Evolutionary conservation across 2,113 vertebrate genomes (phyloP).

Genomic region (Pachycephala philippinensis): DNA sequence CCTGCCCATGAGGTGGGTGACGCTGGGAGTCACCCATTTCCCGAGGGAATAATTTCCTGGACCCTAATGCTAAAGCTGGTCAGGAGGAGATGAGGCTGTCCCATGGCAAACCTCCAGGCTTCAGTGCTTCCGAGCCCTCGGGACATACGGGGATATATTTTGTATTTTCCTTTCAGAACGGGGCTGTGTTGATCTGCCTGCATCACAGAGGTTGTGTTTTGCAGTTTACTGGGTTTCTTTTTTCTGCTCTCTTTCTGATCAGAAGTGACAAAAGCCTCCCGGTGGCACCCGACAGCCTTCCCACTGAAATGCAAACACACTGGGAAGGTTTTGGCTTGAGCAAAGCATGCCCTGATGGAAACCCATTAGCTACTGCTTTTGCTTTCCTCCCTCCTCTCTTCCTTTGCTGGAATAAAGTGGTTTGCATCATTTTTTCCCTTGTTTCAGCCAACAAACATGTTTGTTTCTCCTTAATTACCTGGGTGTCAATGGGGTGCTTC

Average conservation of each 20-base stretch:
- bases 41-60: not conserved
- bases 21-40: not conserved
- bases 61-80: not conserved
- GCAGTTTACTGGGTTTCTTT: not conserved
- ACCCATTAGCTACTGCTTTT: not conserved
- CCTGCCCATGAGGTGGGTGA: not conserved
- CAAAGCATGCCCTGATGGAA: not conserved
- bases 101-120: not conserved
- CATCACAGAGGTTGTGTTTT: not conserved
- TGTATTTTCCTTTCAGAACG: not conserved
- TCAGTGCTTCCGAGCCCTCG: not conserved
- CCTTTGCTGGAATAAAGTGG: not conserved
- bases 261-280: not conserved
- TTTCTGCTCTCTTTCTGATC: not conserved
- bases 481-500: conserved; percentile 58
- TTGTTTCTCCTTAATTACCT: conserved; percentile 66
- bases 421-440: not conserved
- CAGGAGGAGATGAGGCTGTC: not conserved
- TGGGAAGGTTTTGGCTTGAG: not conserved
- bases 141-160: rapidly evolving
- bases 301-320: not conserved
- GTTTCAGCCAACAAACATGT: conserved; percentile 47
- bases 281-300: not conserved
- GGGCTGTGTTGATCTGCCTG: not conserved
- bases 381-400: not conserved